Percentiles rank a stretch among this genome's conserved stretches.
Evolutionary conservation across 2,888 invertebrate genomes (phyloP).

Genomic region (Hetaerina titia): DNA sequence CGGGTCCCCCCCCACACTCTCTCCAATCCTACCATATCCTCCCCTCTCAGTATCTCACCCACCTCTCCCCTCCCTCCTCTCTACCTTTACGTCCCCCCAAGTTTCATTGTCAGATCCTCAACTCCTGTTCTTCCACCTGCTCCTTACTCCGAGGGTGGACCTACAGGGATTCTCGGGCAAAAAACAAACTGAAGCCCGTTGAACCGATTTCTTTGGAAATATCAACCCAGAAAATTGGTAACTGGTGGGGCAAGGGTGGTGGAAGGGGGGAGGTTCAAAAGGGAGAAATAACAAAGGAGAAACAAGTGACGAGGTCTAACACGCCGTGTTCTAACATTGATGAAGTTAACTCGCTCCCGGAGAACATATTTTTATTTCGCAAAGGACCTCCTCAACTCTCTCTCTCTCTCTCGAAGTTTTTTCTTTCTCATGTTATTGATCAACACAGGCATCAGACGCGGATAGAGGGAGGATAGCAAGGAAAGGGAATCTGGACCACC

Average conservation of each 20-base stretch:
- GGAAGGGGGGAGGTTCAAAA: neutral
- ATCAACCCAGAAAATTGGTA: neutral
- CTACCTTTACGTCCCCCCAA: too few relatives aligned
- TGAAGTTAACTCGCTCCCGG: neutral
- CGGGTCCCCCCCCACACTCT: neutral
- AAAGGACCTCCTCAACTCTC: neutral
- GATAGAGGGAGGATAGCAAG: neutral
- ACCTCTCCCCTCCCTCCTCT: neutral
- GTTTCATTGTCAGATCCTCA: too few relatives aligned
- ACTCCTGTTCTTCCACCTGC: too few relatives aligned
- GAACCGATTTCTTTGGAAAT: constrained; percentile 34
- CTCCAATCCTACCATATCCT: neutral
- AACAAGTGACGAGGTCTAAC: constrained; percentile 16
- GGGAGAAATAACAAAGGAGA: constrained; percentile 2
- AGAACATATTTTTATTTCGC: constrained; percentile 14
- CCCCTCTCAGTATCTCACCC: neutral
- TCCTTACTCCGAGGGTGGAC: neutral
- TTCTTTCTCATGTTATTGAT: neutral
- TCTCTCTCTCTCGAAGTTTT: neutral
- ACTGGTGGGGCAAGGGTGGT: neutral
- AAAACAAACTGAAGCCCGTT: neutral
- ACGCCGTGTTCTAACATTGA: neutral
- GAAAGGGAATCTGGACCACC: neutral
- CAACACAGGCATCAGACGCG: neutral
- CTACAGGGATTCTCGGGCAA: neutral